Evolutionary conservation across 2,888 invertebrate species (phyloP), one percentile per base, ranked within the genome.

Genomic region (Synergus japonicus): DNA sequence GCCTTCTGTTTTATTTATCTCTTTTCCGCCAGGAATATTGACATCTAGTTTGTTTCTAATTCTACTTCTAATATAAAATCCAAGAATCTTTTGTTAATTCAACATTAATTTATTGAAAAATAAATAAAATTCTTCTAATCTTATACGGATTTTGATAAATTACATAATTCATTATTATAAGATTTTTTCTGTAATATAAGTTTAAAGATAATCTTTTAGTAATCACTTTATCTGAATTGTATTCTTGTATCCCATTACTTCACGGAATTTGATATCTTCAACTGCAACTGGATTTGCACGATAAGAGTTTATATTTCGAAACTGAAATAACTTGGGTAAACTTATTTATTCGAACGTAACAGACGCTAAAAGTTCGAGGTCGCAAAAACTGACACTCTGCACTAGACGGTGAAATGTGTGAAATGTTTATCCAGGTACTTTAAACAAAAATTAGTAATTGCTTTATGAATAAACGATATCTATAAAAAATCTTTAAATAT

Each of bases 291-390:
- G 41, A 15, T 65, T 65, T 65, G 65, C 41, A 65, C 41, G n/a
- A 65, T 41, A 65, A 43, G n/a, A 43, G 29, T 15, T 15, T 65
- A 9, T 5, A 7, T 67, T 67, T 46, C 44, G 22, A 46, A 67
- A 67, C 43, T 67, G 18, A 22, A 22, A 44, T 67, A n/a, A 67
- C 44, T 44, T 9, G 22, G 10, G 18, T 67, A 22, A 65, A 65
- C 12, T 46, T 10, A 46, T 12, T 67, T 67, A 46, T 67, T 67
- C 22, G 44, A 44, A 22, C 67, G 44, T 67, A 67, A 67, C 44
- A 46, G 7, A n/a, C 29, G n/a, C 0, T 37, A 37, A 64, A 22
- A 64, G 7, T 29, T 13, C 64, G 37, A 64, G 64, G 43, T 65
- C 41, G 37, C 41, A 43, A 65, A 41, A 65, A 65, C 41, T 65